Evolutionary conservation across 2,888 invertebrate species (phyloP).

Genomic region (Idaea straminata): DNA sequence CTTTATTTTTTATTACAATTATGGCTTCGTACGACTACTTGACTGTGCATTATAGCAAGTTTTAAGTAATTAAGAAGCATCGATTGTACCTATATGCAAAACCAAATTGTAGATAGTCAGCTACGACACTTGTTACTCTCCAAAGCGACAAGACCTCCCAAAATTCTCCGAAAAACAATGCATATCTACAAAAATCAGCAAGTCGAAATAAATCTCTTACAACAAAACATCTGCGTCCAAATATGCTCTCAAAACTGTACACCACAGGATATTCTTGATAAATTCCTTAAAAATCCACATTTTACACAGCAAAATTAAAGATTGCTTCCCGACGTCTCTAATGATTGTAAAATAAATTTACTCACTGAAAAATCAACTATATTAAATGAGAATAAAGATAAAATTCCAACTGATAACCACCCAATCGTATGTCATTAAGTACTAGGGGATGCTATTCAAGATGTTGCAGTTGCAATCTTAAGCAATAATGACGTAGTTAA

Average conservation of each 20-base stretch:
- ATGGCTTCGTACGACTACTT: too few species aligned
- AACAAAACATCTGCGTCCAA: slow-evolving; percentile 29
- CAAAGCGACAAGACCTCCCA: neutral
- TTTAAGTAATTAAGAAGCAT: too few species aligned
- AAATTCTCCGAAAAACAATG: slow-evolving; percentile 12
- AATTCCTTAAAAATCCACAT: slow-evolving; percentile 73
- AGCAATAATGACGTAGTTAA: slow-evolving; percentile 39
- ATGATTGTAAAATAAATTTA: slow-evolving; percentile 39
- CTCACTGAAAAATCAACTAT: slow-evolving; percentile 41
- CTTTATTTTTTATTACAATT: too few species aligned
- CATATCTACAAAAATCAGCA: slow-evolving; percentile 29
- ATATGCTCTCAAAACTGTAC: slow-evolving; percentile 36
- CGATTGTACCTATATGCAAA: too few species aligned
- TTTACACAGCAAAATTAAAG: slow-evolving; percentile 69
- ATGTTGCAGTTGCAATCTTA: slow-evolving; percentile 57
- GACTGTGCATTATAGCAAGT: too few species aligned
- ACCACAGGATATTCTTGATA: slow-evolving; percentile 51
- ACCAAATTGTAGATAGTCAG: neutral
- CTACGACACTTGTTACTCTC: neutral
- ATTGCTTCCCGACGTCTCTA: slow-evolving; percentile 39
- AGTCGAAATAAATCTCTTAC: slow-evolving; percentile 32
- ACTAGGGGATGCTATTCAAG: slow-evolving; percentile 72
- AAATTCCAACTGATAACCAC: slow-evolving; percentile 47
- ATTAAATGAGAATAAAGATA: slow-evolving; percentile 30
- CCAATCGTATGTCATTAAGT: slow-evolving; percentile 64